Base-by-base conservation (phyloP, 2,888 invertebrate species). In the Plagiodera versicolora region DNA sequence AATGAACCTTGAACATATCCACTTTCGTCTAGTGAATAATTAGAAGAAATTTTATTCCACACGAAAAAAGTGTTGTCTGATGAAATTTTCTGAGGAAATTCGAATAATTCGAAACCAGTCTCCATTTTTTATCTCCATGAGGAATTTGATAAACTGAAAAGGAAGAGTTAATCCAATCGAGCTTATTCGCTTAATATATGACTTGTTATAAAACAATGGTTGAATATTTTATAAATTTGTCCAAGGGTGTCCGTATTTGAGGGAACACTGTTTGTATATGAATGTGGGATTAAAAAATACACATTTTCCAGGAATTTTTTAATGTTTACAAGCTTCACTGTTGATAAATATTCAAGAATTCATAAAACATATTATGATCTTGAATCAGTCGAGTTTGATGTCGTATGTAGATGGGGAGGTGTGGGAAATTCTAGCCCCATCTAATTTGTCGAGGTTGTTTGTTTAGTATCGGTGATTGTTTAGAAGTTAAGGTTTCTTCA, bases 231-330 rank as follows among this genome's bases (percentile, higher is more conserved):
- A 48, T 51, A 61, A 61, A 61, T 61, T 57, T 56, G 49, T 48
- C 56, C 19, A 57, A 44, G 48, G 24, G 52, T 57, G 35, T 56
- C 57, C 45, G 56, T 61, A 61, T 61, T 61, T 57, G 61, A 53
- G 57, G 61, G 49, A 57, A 61, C 61, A 20, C 30, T 53, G 48
- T 56, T 56, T 61, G 51, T 54, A 57, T 58, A 48, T 58, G 39
- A 2, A 1, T 39, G 14, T 14, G n/a, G 39, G 39, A 14, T 14
- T 39, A 10, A 39, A 24, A 53, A 53, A 53, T 53, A 44, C 30
- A 18, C 44, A 24, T 44, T 24, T 53, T 53, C 53, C 24, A 35
- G 35, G 53, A 53, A 53, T 44, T 28, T 16, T 18, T 24, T 16
- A 53, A 6, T 53, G 53, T 53, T 53, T 44, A 45, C 44, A 14